Base-by-base conservation (phyloP, 1,140 invertebrate genomes). In the Cheumatopsyche charites region DNA sequence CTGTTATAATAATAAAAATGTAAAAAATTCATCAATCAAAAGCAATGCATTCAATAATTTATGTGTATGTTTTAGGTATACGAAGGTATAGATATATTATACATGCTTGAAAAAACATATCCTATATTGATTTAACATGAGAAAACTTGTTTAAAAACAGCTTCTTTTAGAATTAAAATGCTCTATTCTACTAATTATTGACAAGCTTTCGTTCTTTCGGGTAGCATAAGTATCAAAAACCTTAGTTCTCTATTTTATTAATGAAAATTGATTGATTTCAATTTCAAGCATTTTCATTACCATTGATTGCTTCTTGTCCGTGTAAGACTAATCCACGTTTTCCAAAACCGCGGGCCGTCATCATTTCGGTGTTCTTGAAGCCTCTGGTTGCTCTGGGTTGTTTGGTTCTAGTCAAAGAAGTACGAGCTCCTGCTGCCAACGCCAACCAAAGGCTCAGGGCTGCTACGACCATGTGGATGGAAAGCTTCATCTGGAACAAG, bases 301-400 rank as follows among this genome's bases (percentile, higher is more conserved):
- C 67, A 21, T 72, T 67, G 43, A 72, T 45, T 6, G 70, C 36
- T 25, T 75, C 73, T 17, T 71, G 69, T 13, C 42, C 52, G 29
- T 72, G 58, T 4, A 68, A 25, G n/a, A 21, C 36, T 5, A 75
- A 70, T 63, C 70, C 76, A 42, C 82, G 52, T 76, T 88, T 88
- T 1, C 86, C 86, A 75, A 88, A 88, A 7, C 86, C 86, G 61
- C 86, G 79, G 1, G 86, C 87, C 1, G 86, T 87, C 80, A 86
- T 86, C 73, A 83, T 75, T 71, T 85, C 84, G 36, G 84, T 81
- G 78, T 86, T 87, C 78, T 86, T 87, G 80, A 87, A 87, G 19
- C 86, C 86, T 49, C 87, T 79, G 13, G 84, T 87, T 1, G 85
- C 80, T 7, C 87, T 80, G 17, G 85, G 83, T 71, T 87, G 82